A percentile compares a stretch with the other conserved stretches of the same genome.
Conservation (phyloP, 1,140 invertebrate genomes). For the Habropoda laboriosa region DNA sequence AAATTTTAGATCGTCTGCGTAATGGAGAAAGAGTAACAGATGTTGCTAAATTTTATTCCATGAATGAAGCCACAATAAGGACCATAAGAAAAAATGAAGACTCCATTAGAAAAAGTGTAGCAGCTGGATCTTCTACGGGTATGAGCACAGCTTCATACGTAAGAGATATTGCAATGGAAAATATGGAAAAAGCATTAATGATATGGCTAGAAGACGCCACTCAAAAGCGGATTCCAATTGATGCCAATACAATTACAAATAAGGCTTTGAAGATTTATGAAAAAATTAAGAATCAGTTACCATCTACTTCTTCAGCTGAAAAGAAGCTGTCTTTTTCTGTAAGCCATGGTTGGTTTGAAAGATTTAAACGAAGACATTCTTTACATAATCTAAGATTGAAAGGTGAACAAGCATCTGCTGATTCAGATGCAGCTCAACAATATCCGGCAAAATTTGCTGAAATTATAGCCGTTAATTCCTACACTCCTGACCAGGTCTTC, state of each 20-base stretch:
- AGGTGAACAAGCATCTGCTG: slow-evolving; percentile 34
- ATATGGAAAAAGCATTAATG: too few relatives aligned
- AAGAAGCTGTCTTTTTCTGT: slow-evolving; percentile 17
- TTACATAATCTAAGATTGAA: slow-evolving; percentile 30
- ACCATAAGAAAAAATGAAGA: too few relatives aligned
- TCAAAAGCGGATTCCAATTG: slow-evolving; percentile 29
- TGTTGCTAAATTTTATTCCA: too few relatives aligned
- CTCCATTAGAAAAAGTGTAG: too few relatives aligned
- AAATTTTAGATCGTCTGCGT: too few relatives aligned
- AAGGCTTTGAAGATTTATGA: slow-evolving; percentile 31
- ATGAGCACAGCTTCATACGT: slow-evolving; percentile 47
- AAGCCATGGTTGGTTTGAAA: slow-evolving; percentile 29
- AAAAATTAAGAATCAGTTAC: slow-evolving; percentile 31
- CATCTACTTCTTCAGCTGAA: slow-evolving; percentile 24
- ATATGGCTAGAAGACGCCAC: slow-evolving; percentile 42
- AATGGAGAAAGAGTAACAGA: too few relatives aligned
- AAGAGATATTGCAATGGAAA: slow-evolving; percentile 42
- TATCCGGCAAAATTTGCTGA: slow-evolving; percentile 36
- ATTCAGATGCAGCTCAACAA: slow-evolving; percentile 28
- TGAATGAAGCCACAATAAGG: too few relatives aligned
- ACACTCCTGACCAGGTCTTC: slow-evolving; percentile 35
- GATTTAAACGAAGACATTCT: slow-evolving; percentile 23
- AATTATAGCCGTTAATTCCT: slow-evolving; percentile 22
- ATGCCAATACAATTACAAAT: slow-evolving; percentile 28
- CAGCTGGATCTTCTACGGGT: slow-evolving; percentile 34